phyloP scores from a whole-genome alignment of 2,113 vertebrate species.

The Lampris incognitus region DNA sequence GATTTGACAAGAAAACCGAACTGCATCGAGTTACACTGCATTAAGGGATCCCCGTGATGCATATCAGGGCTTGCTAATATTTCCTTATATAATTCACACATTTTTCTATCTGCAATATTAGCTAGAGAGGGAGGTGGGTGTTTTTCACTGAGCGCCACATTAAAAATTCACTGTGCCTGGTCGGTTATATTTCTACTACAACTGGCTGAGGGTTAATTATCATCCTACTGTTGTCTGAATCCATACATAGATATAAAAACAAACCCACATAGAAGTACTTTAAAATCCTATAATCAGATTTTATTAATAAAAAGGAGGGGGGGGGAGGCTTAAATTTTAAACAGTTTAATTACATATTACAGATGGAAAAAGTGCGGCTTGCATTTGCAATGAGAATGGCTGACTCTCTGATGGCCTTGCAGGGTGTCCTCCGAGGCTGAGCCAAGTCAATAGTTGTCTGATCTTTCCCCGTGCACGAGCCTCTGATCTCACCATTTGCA shows the following conservation, averaged over 20 bases:
- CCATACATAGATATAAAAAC: background rate
- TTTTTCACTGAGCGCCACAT: background rate
- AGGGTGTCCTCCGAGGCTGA: slow-evolving; percentile 18
- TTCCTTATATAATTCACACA: too few species aligned
- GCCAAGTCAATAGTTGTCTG: slow-evolving; percentile 9
- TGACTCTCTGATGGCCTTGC: slow-evolving; percentile 2
- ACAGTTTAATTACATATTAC: background rate
- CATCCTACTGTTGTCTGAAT: background rate
- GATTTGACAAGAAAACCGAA: background rate
- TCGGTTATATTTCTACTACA: background rate
- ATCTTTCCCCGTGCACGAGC: background rate
- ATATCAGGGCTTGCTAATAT: background rate
- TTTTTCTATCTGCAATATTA: too few species aligned
- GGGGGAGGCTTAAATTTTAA: background rate
- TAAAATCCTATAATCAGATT: background rate
- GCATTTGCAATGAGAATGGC: slow-evolving; percentile 7
- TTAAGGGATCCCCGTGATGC: background rate
- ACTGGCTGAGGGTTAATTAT: slow-evolving; percentile 1
- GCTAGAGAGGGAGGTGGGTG: too few species aligned
- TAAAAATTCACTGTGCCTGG: background rate
- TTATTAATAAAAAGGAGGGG: background rate
- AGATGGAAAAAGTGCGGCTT: slow-evolving; percentile 15
- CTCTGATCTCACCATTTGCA: background rate
- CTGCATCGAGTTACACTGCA: too few species aligned
- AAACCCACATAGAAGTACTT: background rate